Evolutionary conservation across 2,888 invertebrate genomes (phyloP).

Genomic region (Ferrisia virgata): DNA sequence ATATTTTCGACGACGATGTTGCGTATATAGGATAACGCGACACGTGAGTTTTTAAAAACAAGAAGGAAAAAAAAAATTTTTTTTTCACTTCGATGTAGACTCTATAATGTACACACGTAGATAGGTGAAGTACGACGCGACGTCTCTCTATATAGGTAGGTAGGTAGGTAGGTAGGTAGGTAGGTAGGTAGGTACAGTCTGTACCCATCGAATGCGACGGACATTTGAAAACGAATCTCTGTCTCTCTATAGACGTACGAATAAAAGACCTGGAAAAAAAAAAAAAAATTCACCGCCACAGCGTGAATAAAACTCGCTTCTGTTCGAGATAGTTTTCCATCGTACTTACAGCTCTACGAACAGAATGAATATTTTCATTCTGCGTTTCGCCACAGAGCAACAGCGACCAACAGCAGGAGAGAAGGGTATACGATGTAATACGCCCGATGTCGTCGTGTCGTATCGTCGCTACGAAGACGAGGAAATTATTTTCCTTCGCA

Average conservation of each 20-base stretch:
- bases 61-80: too few species aligned
- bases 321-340: not conserved
- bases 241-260: too few species aligned
- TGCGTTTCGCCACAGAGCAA: not conserved
- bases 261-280: too few species aligned
- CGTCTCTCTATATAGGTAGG: too few species aligned
- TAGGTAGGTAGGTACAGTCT: not conserved
- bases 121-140: too few species aligned
- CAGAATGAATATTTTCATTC: not conserved
- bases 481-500: not conserved
- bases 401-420: too few species aligned
- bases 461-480: not conserved
- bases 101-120: too few species aligned
- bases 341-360: not conserved
- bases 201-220: not conserved
- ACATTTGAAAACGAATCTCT: not conserved
- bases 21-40: too few species aligned
- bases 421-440: too few species aligned
- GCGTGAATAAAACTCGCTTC: not conserved
- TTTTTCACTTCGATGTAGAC: too few species aligned
- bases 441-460: too few species aligned
- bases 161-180: too few species aligned
- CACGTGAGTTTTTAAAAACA: not conserved
- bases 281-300: not conserved
- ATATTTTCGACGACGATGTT: not conserved